Base-by-base conservation (phyloP, 2,888 invertebrate species). In the Thyatira batis region DNA sequence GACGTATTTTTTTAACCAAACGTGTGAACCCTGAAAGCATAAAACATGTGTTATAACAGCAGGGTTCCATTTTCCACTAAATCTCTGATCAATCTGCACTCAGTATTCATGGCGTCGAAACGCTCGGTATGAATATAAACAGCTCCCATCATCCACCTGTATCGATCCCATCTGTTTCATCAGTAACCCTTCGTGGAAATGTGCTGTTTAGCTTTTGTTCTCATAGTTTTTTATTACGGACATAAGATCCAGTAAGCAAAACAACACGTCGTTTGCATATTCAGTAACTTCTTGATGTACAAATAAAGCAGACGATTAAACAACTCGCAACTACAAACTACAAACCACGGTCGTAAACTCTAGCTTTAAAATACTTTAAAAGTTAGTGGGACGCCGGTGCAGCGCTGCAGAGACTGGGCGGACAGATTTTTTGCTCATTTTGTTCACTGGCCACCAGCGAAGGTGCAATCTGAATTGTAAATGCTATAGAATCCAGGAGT, bases 381-480 rank as follows among this genome's bases (percentile, higher is more conserved):
- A 53, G 57, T 60, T 52, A 52, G 54, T n/a, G n/a, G n/a, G n/a
- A n/a, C n/a, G n/a, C n/a, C 57, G 55, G 52, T 51, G 20, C 50
- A 63, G 53, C 52, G 50, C 45, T 28, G 49, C 23, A 13, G 54
- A 27, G 28, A 9, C 33, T 17, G 8, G 27, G 25, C 49, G 52
- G 17, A 25, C 48, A 8, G 39, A 33, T 39, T 39, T 67, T 70
- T 69, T 65, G 57, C 57, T 62, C 54, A 57, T 64, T 60, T 61
- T 62, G 58, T 60, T 58, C 63, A 53, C 59, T 57, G 46, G 27
- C 27, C 48, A 52, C 48, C 50, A 53, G 49, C 50, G 49, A 39
- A 62, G 60, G 57, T 59, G 60, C 52, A 50, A 73, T 73, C 55
- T 72, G 71, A 66, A 72, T 72, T 72, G 71, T 72, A 71, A 72